These are phyloP conservation scores for Thomomys bottae DNA, from an alignment of 2,113 vertebrate species.

Conservation along the genomic window DNA sequence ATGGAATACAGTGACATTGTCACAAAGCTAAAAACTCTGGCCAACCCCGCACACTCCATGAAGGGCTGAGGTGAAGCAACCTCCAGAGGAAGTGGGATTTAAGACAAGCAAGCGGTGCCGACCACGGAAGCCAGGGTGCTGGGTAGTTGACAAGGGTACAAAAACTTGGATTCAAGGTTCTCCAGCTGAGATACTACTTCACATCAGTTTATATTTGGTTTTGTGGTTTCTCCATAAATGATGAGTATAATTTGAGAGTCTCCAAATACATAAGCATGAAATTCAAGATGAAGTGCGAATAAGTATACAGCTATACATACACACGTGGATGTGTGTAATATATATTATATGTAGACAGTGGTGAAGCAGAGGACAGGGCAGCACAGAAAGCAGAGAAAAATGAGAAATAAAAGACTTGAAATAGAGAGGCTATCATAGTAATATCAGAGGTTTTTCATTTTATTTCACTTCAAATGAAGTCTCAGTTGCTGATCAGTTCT, in stretches of 20 bases:
- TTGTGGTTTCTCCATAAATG: not conserved
- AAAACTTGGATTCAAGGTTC: not conserved
- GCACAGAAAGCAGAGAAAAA: not conserved
- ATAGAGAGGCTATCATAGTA: not conserved
- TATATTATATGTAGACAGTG: not conserved
- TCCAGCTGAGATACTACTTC: not conserved
- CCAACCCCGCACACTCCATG: rapidly evolving
- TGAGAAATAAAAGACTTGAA: not conserved
- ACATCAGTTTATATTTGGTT: not conserved
- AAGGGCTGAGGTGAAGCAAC: not conserved
- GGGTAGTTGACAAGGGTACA: not conserved
- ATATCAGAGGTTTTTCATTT: not conserved
- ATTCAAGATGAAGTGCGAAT: not conserved
- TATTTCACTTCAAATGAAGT: not conserved
- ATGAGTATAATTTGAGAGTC: not conserved
- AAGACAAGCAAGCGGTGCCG: not conserved
- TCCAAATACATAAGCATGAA: not conserved
- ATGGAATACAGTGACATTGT: not conserved
- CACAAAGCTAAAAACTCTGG: not conserved
- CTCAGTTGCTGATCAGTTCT: not conserved
- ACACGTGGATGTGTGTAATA: too few relatives aligned
- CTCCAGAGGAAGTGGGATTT: not conserved
- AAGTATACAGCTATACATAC: too few relatives aligned
- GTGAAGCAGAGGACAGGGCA: not conserved
- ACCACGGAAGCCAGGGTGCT: not conserved